A percentile compares a stretch with the other conserved stretches of the same genome.
These are phyloP conservation scores for Paramisgurnus dabryanus DNA, from an alignment of 2,113 vertebrate genomes.

Conservation along the genomic window DNA sequence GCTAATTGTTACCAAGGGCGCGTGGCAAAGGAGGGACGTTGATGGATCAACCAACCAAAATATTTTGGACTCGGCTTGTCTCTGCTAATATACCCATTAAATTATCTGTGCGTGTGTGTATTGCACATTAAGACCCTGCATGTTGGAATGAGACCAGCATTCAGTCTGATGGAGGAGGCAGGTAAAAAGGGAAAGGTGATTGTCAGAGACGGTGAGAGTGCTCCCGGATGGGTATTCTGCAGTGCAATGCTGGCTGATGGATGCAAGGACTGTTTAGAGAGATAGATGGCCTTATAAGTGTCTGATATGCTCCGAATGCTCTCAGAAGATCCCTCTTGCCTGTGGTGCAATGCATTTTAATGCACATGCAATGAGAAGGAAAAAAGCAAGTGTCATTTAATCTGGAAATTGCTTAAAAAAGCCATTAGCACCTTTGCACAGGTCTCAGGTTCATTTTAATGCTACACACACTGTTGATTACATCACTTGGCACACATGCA, in stretches of 20 bases:
- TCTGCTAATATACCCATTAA: slow-evolving; percentile 54
- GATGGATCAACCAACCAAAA: slow-evolving; percentile 57
- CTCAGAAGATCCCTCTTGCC: slow-evolving; percentile 1
- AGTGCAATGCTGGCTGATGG: slow-evolving; percentile 13
- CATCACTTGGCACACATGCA: background rate
- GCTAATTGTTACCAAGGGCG: slow-evolving; percentile 50
- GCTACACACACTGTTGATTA: background rate
- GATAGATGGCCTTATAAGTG: slow-evolving; percentile 31
- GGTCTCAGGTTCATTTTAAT: background rate
- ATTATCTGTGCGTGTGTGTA: slow-evolving; percentile 46
- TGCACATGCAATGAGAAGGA: slow-evolving; percentile 11
- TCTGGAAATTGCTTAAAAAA: slow-evolving; percentile 11
- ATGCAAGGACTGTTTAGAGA: slow-evolving; percentile 13
- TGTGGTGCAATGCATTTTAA: slow-evolving; percentile 19
- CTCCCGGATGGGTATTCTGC: slow-evolving; percentile 27
- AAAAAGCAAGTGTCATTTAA: background rate
- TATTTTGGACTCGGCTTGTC: slow-evolving; percentile 55
- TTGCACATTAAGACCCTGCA: slow-evolving; percentile 43
- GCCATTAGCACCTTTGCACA: background rate
- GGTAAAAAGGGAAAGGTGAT: slow-evolving; percentile 7
- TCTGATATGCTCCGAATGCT: slow-evolving; percentile 19
- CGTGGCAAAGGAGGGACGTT: slow-evolving; percentile 23
- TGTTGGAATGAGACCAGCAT: slow-evolving; percentile 47
- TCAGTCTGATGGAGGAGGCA: background rate
- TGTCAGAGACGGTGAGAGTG: slow-evolving; percentile 26